These are phyloP conservation scores for Corvus cornix DNA, from an alignment of 2,113 vertebrate species.

Conservation along the genomic window DNA sequence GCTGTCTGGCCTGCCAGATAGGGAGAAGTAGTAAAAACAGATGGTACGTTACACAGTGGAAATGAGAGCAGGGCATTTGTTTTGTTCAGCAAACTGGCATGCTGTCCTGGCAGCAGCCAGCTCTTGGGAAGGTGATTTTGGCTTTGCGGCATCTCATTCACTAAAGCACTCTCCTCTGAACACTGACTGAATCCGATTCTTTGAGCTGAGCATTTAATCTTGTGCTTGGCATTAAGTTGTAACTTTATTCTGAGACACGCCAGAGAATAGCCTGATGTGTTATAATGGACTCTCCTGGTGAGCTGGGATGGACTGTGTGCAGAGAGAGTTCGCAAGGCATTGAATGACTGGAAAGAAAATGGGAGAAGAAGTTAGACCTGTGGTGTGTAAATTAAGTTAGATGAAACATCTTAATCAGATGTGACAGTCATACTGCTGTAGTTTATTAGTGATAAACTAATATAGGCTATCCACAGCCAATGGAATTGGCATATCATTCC, in stretches of 20 bases:
- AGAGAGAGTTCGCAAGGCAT: not conserved
- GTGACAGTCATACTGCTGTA: not conserved
- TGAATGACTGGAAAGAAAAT: not conserved
- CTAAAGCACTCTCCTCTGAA: not conserved
- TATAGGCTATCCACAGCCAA: not conserved
- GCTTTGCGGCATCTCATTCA: not conserved
- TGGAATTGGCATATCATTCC: not conserved
- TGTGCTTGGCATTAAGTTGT: not conserved
- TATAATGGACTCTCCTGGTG: not conserved
- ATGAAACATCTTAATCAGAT: not conserved
- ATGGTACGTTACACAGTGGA: not conserved
- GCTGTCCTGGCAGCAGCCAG: not conserved
- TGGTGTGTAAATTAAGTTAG: not conserved
- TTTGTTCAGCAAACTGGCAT: not conserved
- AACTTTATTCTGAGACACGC: not conserved
- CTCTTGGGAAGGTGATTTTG: not conserved
- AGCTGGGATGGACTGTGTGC: not conserved
- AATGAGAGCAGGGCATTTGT: not conserved
- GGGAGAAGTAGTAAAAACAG: not conserved
- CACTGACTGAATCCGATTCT: not conserved
- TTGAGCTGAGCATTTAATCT: conserved; percentile 9
- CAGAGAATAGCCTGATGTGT: not conserved
- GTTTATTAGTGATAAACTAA: conserved; percentile 5
- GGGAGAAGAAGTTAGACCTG: not conserved
- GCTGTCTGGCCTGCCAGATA: not conserved